Percentiles rank a stretch among this genome's conserved stretches.
phyloP scores from a whole-genome alignment of 2,888 invertebrate species.

The Sipunculus nudus region DNA sequence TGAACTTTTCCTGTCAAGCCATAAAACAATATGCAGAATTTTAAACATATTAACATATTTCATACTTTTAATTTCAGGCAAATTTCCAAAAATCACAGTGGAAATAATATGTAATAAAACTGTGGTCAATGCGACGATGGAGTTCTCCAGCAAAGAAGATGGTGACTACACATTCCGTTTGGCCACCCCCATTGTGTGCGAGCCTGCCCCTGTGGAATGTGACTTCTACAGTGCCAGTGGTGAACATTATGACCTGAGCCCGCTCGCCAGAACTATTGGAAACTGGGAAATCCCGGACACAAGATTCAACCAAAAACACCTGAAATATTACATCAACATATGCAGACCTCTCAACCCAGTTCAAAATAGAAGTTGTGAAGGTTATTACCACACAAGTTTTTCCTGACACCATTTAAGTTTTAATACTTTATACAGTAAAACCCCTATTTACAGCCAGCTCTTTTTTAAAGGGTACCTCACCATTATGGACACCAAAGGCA shows the following conservation, averaged over 20 bases:
- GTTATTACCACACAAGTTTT: constrained; percentile 30
- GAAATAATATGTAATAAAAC: constrained; percentile 46
- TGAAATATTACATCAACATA: constrained; percentile 60
- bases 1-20: too few relatives aligned
- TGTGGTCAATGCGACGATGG: constrained; percentile 38
- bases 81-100: constrained; percentile 38
- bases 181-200: constrained; percentile 53
- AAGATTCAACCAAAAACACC: constrained; percentile 35
- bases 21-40: too few relatives aligned
- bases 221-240: constrained; percentile 47
- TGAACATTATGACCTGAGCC: constrained; percentile 54
- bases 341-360: constrained; percentile 57
- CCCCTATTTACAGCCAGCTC: too few relatives aligned
- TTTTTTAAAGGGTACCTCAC: too few relatives aligned
- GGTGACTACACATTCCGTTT: constrained; percentile 46
- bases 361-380: constrained; percentile 46
- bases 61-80: constrained; percentile 39
- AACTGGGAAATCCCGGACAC: constrained; percentile 54
- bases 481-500: too few relatives aligned
- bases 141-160: constrained; percentile 38
- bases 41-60: too few relatives aligned
- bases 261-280: constrained; percentile 42
- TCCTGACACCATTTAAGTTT: too few relatives aligned
- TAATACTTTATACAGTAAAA: too few relatives aligned
- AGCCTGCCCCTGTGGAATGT: constrained; percentile 51